A percentile compares a stretch with the other conserved stretches of the same genome.
These are phyloP conservation scores for Drosophila auraria DNA, from an alignment of 1,140 invertebrate genomes.

Conservation along the genomic window DNA sequence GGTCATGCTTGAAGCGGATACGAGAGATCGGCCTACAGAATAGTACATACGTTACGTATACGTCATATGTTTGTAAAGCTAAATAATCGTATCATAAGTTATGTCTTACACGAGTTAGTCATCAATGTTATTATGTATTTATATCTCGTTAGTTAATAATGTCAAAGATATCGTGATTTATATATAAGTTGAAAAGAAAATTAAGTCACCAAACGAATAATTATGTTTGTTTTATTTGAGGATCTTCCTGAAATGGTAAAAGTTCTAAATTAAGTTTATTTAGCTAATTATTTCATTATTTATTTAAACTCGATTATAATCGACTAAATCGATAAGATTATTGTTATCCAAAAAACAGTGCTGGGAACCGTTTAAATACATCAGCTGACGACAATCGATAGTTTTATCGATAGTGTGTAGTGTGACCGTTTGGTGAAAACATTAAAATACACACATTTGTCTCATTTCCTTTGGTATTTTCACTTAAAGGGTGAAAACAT, in stretches of 20 bases:
- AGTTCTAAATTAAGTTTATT: neutral
- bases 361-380: conserved; percentile 1
- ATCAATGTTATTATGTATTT: conserved; percentile 76
- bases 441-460: too few species aligned
- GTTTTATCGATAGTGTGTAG: too few species aligned
- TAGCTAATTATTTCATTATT: neutral
- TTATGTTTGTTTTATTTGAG: conserved; percentile 1
- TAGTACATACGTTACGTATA: conserved; percentile 41
- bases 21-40: conserved; percentile 15
- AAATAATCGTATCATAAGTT: conserved; percentile 52
- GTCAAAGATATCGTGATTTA: conserved; percentile 82
- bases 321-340: neutral
- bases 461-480: too few species aligned
- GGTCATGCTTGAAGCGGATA: conserved; percentile 48
- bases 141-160: conserved; percentile 77
- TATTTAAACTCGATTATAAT: neutral
- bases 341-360: neutral
- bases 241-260: neutral
- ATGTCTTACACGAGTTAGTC: conserved; percentile 67
- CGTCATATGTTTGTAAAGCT: conserved; percentile 55
- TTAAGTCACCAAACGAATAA: conserved; percentile 48
- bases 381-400: too few species aligned
- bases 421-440: too few species aligned
- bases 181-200: conserved; percentile 63
- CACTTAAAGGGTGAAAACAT: too few species aligned